phyloP scores from a whole-genome alignment of 2,888 invertebrate genomes.

The Nudaria mundana region DNA sequence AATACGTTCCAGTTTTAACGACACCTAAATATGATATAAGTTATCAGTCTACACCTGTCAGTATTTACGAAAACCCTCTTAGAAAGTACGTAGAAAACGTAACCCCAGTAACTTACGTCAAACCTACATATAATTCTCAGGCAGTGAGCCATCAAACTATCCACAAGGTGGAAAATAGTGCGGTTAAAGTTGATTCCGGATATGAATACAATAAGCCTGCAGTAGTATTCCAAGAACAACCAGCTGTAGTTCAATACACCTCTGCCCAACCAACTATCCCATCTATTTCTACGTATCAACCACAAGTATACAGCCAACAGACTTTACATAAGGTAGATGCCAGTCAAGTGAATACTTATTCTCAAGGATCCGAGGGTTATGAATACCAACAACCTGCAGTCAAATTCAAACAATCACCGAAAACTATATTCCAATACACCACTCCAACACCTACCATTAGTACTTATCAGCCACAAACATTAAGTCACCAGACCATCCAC shows the following conservation, averaged over 20 bases:
- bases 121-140: slow-evolving; percentile 51
- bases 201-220: slow-evolving; percentile 38
- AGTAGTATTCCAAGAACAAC: slow-evolving; percentile 36
- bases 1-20: slow-evolving; percentile 49
- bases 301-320: slow-evolving; percentile 55
- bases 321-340: slow-evolving; percentile 55
- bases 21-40: slow-evolving; percentile 53
- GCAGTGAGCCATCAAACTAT: slow-evolving; percentile 58
- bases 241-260: slow-evolving; percentile 39
- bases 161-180: slow-evolving; percentile 47
- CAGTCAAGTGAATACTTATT: slow-evolving; percentile 47
- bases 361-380: slow-evolving; percentile 26
- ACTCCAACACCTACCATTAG: slow-evolving; percentile 41
- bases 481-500: slow-evolving; percentile 57
- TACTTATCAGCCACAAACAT: slow-evolving; percentile 55
- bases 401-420: slow-evolving; percentile 29
- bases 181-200: slow-evolving; percentile 33
- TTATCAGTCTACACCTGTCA: slow-evolving; percentile 61
- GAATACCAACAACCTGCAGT: slow-evolving; percentile 20
- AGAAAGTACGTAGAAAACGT: slow-evolving; percentile 56
- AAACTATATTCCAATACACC: slow-evolving; percentile 2
- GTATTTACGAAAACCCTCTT: slow-evolving; percentile 65
- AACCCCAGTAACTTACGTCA: slow-evolving; percentile 51
- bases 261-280: slow-evolving; percentile 43
- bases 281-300: slow-evolving; percentile 50